phyloP scores from a whole-genome alignment of 2,888 invertebrate genomes.

The Eurois occulta region DNA sequence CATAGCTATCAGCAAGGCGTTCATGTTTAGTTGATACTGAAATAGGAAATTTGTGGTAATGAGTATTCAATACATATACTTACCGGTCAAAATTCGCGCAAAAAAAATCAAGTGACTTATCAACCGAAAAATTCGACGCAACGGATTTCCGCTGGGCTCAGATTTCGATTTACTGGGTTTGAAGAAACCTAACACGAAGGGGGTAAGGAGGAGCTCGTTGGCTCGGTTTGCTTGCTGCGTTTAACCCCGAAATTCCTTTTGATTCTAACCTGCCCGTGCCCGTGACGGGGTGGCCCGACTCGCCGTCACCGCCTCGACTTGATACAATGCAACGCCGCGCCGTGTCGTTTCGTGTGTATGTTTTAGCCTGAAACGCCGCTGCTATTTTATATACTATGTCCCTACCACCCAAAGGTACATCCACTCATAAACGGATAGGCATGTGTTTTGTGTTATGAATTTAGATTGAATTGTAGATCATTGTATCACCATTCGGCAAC shows the following conservation, averaged over 20 bases:
- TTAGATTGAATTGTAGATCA: neutral
- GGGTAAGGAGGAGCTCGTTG: neutral
- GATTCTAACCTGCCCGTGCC: neutral
- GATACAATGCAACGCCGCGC: neutral
- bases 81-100: no score
- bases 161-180: neutral
- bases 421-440: neutral
- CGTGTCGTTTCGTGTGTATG: neutral
- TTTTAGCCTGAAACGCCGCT: neutral
- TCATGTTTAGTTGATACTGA: conserved; percentile 67
- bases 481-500: neutral
- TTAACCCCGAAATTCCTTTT: neutral
- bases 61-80: neutral
- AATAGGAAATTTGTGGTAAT: neutral
- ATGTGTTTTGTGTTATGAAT: neutral
- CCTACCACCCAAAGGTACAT: neutral
- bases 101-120: neutral
- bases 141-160: neutral
- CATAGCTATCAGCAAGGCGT: conserved; percentile 66
- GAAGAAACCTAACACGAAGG: neutral
- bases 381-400: neutral
- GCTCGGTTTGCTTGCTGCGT: neutral
- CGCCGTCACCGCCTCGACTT: neutral
- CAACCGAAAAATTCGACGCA: neutral
- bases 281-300: neutral